Evolutionary conservation across 2,888 invertebrate species (phyloP).

Genomic region (Brachypterus glaber): DNA sequence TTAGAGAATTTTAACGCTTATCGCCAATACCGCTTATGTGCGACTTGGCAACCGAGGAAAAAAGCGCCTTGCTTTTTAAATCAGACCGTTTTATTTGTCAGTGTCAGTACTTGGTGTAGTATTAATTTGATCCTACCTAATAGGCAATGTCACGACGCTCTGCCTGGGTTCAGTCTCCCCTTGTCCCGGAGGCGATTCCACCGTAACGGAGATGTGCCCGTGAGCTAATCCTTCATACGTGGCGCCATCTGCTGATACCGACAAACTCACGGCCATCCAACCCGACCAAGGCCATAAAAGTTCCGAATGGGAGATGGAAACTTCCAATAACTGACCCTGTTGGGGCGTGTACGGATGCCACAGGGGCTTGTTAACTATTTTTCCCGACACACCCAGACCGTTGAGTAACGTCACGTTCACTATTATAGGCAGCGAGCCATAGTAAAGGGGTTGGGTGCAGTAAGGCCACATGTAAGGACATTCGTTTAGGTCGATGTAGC

Average conservation of each 20-base stretch:
- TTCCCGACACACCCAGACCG: constrained; percentile 84
- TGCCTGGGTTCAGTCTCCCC: constrained; percentile 49
- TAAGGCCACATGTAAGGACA: constrained; percentile 99
- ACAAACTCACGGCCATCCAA: constrained; percentile 76
- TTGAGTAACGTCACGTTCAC: constrained; percentile 92
- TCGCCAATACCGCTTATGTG: no score
- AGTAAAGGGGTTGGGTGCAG: constrained; percentile 89
- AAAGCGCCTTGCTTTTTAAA: no score
- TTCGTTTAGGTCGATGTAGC: constrained; percentile 88
- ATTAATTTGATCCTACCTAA: no score
- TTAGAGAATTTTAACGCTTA: no score
- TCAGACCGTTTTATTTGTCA: no score
- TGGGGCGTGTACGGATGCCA: constrained; percentile 87
- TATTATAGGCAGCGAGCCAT: constrained; percentile 77
- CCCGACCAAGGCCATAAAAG: constrained; percentile 97
- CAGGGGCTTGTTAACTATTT: constrained; percentile 56
- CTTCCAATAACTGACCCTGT: constrained; percentile 64
- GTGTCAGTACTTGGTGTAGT: no score
- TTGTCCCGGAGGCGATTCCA: constrained; percentile 67
- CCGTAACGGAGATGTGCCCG: constrained; percentile 71
- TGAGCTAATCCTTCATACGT: constrained; percentile 70
- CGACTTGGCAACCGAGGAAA: no score
- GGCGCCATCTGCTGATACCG: constrained; percentile 54
- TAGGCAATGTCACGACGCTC: constrained; percentile 53
- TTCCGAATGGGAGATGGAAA: constrained; percentile 67